A percentile compares a stretch with the other conserved stretches of the same genome.
phyloP scores from a whole-genome alignment of 2,113 vertebrate genomes.

The Pomatorhinus ruficollis region DNA sequence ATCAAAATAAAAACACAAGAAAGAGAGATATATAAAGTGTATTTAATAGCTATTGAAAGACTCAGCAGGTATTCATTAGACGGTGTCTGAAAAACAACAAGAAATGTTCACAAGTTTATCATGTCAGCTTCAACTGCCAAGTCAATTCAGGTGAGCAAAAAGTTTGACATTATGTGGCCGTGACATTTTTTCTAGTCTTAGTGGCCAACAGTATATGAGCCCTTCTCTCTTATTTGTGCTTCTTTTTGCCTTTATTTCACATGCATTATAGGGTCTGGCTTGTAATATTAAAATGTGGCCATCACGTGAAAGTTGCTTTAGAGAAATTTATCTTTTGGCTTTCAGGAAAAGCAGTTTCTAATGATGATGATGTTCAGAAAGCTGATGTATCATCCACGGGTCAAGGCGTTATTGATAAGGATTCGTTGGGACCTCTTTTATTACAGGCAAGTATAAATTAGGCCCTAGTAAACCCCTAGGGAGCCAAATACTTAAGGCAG shows the following conservation, averaged over 20 bases:
- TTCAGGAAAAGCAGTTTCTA: constrained; percentile 90
- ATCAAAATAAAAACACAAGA: neutral
- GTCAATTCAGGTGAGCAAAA: neutral
- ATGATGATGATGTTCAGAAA: constrained; percentile 96
- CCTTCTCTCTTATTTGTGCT: neutral
- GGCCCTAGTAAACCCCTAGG: neutral
- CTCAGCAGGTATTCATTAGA: neutral
- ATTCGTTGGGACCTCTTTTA: constrained; percentile 93
- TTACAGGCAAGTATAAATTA: constrained; percentile 84
- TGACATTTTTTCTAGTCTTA: neutral
- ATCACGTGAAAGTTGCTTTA: neutral
- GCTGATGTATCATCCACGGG: constrained; percentile 98
- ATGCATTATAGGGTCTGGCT: neutral
- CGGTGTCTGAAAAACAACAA: neutral
- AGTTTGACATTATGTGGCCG: neutral
- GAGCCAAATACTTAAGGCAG: neutral
- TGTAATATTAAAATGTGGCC: neutral
- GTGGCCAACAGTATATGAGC: neutral
- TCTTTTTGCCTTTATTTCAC: neutral
- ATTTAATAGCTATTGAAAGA: neutral
- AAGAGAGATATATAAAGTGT: neutral
- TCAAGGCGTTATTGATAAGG: constrained; percentile 98
- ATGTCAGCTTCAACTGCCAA: neutral
- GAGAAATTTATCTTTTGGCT: neutral
- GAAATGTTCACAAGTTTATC: neutral